Percentiles rank a stretch among this genome's conserved stretches.
Conservation (phyloP, 2,888 invertebrate genomes). For the Xylota segnis region DNA sequence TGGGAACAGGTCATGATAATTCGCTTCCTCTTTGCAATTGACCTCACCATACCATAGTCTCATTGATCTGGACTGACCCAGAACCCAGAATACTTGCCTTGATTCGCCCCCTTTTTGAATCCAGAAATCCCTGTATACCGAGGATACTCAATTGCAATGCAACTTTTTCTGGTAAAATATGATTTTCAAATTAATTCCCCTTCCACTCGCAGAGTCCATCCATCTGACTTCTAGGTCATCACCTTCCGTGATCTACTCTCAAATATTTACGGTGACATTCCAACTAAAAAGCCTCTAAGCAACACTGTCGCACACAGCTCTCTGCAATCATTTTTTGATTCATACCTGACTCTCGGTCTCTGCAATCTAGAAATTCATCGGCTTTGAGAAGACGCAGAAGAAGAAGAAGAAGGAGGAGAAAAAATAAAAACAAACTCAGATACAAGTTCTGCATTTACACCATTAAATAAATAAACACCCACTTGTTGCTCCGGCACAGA, state of each 20-base stretch:
- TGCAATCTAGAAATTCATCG: slow-evolving; percentile 68
- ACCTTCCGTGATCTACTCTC: slow-evolving; percentile 48
- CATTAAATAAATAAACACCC: slow-evolving; percentile 77
- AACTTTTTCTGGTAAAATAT: background rate
- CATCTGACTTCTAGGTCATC: slow-evolving; percentile 45
- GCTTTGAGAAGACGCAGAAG: too few species aligned
- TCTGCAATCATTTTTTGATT: slow-evolving; percentile 66
- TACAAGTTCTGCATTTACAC: slow-evolving; percentile 73
- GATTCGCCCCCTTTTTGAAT: too few species aligned
- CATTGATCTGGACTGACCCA: too few species aligned
- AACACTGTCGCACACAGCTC: slow-evolving; percentile 16
- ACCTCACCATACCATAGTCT: too few species aligned
- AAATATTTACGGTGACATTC: slow-evolving; percentile 50
- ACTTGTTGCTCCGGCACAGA: slow-evolving; percentile 68
- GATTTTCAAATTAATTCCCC: background rate
- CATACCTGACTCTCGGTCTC: slow-evolving; percentile 58
- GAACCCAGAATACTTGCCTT: too few species aligned
- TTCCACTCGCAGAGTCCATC: background rate
- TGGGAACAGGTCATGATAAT: too few species aligned
- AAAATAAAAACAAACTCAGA: slow-evolving; percentile 24
- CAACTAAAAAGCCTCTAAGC: slow-evolving; percentile 41
- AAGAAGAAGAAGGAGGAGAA: slow-evolving; percentile 10
- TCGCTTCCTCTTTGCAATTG: too few species aligned
- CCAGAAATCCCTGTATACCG: too few species aligned
- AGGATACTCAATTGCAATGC: background rate